These are phyloP conservation scores for Ectropis grisescens DNA, from an alignment of 1,140 invertebrate species.

Conservation along the genomic window DNA sequence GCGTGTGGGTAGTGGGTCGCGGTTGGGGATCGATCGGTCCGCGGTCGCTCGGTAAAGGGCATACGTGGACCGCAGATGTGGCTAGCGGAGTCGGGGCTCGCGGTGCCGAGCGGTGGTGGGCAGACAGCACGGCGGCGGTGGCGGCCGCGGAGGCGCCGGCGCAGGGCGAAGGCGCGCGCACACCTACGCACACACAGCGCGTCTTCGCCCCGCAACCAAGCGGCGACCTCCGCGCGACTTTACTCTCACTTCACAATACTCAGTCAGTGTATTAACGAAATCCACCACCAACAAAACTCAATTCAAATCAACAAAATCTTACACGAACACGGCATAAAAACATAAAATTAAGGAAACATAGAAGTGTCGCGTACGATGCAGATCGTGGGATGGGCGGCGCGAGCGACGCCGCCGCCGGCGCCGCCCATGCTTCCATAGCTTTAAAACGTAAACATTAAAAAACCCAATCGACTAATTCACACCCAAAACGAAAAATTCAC, in stretches of 20 bases:
- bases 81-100: no score
- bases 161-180: slow-evolving; percentile 21
- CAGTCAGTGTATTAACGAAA: slow-evolving; percentile 67
- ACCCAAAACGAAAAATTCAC: slow-evolving; percentile 69
- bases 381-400: slow-evolving; percentile 55
- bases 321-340: slow-evolving; percentile 69
- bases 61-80: no score
- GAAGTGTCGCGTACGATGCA: slow-evolving; percentile 65
- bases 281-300: slow-evolving; percentile 69
- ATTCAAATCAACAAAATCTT: slow-evolving; percentile 67
- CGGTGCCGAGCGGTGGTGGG: not conserved
- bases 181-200: slow-evolving; percentile 34
- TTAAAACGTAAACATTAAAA: slow-evolving; percentile 66
- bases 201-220: slow-evolving; percentile 13
- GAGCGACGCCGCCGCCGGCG: slow-evolving; percentile 37
- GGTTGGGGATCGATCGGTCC: slow-evolving; percentile 20
- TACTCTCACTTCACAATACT: slow-evolving; percentile 31
- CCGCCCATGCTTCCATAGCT: slow-evolving; percentile 62
- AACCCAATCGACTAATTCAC: slow-evolving; percentile 69
- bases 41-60: slow-evolving; percentile 2
- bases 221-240: slow-evolving; percentile 7
- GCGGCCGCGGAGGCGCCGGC: slow-evolving; percentile 7
- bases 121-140: slow-evolving; percentile 17
- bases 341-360: slow-evolving; percentile 56
- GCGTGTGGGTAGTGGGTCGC: slow-evolving; percentile 20